Conservation (phyloP, 2,113 vertebrate genomes). For the Phylloscopus trochiloides region DNA sequence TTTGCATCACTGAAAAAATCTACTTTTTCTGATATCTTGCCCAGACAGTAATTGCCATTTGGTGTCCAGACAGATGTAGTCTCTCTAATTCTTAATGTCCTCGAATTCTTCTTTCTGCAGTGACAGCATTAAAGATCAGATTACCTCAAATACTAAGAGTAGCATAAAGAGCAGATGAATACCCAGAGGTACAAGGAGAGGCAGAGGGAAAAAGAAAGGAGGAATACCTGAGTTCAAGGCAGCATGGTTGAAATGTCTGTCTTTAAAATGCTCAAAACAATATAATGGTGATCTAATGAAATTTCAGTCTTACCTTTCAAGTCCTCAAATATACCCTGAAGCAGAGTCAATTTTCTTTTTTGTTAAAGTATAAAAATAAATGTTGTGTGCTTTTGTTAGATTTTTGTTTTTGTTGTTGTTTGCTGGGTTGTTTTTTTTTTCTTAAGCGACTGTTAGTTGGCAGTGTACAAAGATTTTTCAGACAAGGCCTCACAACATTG, state of each 20-base stretch:
- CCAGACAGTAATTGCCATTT: neutral
- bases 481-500: neutral
- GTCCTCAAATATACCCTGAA: slow-evolving; percentile 4
- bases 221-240: neutral
- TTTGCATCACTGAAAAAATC: neutral
- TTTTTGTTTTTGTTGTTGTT: neutral
- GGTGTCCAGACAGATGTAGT: neutral
- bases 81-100: neutral
- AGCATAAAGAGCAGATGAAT: neutral
- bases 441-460: neutral
- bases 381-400: neutral
- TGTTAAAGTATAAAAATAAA: slow-evolving; percentile 35
- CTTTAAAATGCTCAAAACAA: slow-evolving; percentile 38
- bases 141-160: neutral
- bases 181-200: neutral
- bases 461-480: neutral
- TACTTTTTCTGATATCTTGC: neutral
- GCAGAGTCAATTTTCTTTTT: neutral
- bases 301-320: slow-evolving; percentile 9
- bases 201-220: neutral
- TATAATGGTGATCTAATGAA: neutral
- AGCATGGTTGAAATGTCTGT: neutral
- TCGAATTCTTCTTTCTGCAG: neutral
- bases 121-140: neutral
- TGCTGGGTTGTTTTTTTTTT: neutral